Conservation (phyloP, 53 echinoderm and acorn worm species). For the Paracentrotus lividus region DNA sequence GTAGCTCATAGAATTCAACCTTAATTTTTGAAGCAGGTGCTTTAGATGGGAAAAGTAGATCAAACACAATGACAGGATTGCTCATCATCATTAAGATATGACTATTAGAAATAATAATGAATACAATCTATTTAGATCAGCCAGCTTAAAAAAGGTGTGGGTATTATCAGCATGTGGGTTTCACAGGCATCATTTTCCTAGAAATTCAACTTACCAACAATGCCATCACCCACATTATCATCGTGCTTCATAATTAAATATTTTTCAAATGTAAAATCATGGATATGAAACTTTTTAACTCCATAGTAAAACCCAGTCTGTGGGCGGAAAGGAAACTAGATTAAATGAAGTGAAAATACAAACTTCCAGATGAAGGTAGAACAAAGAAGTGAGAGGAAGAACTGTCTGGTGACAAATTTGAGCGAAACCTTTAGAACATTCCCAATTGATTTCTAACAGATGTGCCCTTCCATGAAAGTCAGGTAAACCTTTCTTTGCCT, state of each 20-base stretch:
- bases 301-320: not conserved
- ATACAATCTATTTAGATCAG: not conserved
- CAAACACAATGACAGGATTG: not conserved
- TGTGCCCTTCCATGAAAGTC: not conserved
- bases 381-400: not conserved
- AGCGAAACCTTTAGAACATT: not conserved
- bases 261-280: not conserved
- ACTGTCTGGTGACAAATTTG: not conserved
- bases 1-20: not conserved
- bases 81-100: not conserved
- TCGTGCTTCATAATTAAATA: not conserved
- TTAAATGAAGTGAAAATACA: conserved; percentile 14
- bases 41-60: not conserved
- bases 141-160: not conserved
- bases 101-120: not conserved
- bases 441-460: conserved; percentile 28
- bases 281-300: too few relatives aligned
- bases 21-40: not conserved
- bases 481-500: not conserved
- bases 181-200: not conserved
- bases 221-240: not conserved
- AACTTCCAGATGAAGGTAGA: conserved; percentile 22
- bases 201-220: not conserved
- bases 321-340: not conserved
- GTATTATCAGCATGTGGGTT: not conserved